Evolutionary conservation across 2,888 invertebrate genomes (phyloP), one percentile per base, ranked within the genome.

Genomic region (Polylopha cassiicola): DNA sequence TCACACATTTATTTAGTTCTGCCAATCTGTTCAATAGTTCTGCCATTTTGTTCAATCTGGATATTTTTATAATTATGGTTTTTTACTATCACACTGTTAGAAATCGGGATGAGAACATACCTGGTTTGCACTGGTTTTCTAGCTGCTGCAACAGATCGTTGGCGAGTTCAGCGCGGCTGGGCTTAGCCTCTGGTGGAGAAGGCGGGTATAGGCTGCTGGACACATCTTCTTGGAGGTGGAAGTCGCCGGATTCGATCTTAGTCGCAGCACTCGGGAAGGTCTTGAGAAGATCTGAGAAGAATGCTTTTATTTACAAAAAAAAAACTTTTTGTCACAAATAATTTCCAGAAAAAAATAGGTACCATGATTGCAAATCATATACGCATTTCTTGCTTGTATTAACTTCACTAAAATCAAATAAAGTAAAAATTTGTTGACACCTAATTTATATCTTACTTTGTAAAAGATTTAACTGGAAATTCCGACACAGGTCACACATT

Each of bases 121-220:
- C 91, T 87, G 89, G 89, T 82, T 91, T 91, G 69, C 89, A 89
- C 74, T 88, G 88, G 61, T 87, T 89, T 59, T 91, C 90, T 51
- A 91, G 78, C 77, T 90, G 89, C 72, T 90, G 89, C 68, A 91
- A 81, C 51, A 91, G 82, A 64, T 89, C 89, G 60, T 85, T 86
- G 47, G 90, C 90, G 44, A 89, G 86, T 65, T 91, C 89, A 10
- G 89, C 89, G 45, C 74, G 76, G 46, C 65, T 76, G 33, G 81
- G 84, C 59, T 82, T 84, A 60, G 63, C 48, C 50, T 84, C 85
- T 33, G 64, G 67, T 38, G 85, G 82, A 1, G 86, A 84, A 4
- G 77, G 77, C 21, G 81, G 79, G 60, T 80, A 84, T 51, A 82
- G 55, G 48, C 62, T 71, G 39, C 58, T 47, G 10, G 66, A 56